phyloP scores from a whole-genome alignment of 2,888 invertebrate species.

The Peribatodes rhomboidaria region DNA sequence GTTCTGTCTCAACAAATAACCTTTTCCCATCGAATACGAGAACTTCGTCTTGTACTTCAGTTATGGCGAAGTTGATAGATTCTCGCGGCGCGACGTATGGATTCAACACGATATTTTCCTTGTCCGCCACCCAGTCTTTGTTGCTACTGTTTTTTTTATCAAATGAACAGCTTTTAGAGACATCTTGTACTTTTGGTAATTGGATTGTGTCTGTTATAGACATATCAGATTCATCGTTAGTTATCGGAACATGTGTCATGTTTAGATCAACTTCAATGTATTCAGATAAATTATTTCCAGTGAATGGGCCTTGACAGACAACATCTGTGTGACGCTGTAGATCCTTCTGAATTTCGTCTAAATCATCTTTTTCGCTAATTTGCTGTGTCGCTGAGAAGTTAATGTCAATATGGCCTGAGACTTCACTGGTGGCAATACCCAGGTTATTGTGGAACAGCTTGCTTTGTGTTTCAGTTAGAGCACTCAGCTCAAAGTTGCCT shows the following conservation, averaged over 20 bases:
- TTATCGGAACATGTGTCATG: slow-evolving; percentile 59
- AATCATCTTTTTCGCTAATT: slow-evolving; percentile 63
- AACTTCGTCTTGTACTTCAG: slow-evolving; percentile 67
- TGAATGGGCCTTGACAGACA: slow-evolving; percentile 56
- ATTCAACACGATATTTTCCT: slow-evolving; percentile 76
- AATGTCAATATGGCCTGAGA: slow-evolving; percentile 67
- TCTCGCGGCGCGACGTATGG: slow-evolving; percentile 69
- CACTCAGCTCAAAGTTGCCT: slow-evolving; percentile 69
- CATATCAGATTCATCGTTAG: slow-evolving; percentile 70
- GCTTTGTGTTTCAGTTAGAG: slow-evolving; percentile 68
- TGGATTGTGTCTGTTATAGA: slow-evolving; percentile 75
- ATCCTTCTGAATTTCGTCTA: slow-evolving; percentile 73
- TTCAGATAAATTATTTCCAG: slow-evolving; percentile 61
- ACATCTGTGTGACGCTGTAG: slow-evolving; percentile 56
- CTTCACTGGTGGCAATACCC: slow-evolving; percentile 60
- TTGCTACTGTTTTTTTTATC: slow-evolving; percentile 49
- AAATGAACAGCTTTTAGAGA: slow-evolving; percentile 54
- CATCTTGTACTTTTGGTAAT: slow-evolving; percentile 68
- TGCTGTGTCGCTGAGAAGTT: slow-evolving; percentile 70
- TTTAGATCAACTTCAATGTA: slow-evolving; percentile 77
- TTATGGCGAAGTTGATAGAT: slow-evolving; percentile 66
- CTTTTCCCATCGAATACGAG: slow-evolving; percentile 77
- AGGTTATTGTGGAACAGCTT: slow-evolving; percentile 70
- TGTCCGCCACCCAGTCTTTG: slow-evolving; percentile 69
- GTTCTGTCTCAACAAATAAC: slow-evolving; percentile 65